Evolutionary conservation across 2,113 vertebrate genomes (phyloP).

Genomic region (Gnathochromis pfefferi): DNA sequence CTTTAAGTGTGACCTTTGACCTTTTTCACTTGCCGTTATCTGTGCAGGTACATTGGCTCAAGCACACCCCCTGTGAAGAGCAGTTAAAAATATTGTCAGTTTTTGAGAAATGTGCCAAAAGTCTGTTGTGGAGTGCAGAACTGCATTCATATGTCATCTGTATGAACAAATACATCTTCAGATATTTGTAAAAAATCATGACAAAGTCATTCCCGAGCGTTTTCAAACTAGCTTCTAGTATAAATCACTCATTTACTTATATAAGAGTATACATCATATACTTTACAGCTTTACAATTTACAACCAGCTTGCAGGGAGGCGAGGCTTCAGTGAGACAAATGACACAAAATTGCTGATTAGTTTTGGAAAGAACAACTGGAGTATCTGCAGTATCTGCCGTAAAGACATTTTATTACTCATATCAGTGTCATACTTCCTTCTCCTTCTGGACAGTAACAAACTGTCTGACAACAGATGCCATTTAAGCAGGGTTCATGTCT

Average conservation of each 20-base stretch:
- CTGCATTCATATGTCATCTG: neutral
- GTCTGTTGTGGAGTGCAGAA: neutral
- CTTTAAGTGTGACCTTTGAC: neutral
- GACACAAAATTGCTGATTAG: neutral
- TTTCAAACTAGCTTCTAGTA: neutral
- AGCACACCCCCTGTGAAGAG: neutral
- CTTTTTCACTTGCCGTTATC: neutral
- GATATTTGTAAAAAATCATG: neutral
- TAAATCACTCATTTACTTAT: neutral
- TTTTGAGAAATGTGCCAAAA: neutral
- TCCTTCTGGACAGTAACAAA: neutral
- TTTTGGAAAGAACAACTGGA: neutral
- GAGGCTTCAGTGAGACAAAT: neutral
- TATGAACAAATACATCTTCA: neutral
- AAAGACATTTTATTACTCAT: neutral
- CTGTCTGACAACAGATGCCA: neutral
- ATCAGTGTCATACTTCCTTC: neutral
- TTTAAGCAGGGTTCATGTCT: neutral
- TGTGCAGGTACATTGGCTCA: neutral
- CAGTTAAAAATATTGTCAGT: neutral
- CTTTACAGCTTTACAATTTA: accelerated
- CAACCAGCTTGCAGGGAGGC: neutral
- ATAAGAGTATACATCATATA: neutral
- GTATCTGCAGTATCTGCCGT: neutral
- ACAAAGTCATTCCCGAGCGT: accelerated